phyloP scores from a whole-genome alignment of 2,113 vertebrate species.

The human (Homo sapiens) region DNA sequence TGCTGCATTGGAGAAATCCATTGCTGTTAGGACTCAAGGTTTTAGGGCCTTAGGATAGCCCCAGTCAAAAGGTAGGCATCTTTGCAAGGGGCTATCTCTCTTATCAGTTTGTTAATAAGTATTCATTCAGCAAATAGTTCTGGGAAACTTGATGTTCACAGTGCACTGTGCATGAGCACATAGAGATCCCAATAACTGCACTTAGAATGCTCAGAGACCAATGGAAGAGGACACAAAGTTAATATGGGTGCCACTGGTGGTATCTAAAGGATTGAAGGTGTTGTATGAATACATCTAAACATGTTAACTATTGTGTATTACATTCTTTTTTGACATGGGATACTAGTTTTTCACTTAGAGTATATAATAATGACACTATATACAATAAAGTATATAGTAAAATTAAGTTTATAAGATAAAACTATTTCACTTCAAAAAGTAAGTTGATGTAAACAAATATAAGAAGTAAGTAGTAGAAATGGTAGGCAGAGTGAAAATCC shows the following conservation, averaged over 20 bases:
- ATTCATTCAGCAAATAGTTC: background rate
- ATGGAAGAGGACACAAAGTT: background rate
- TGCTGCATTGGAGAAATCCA: background rate
- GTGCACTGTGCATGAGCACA: background rate
- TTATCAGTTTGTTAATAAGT: background rate
- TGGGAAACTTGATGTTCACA: background rate
- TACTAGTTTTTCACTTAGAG: background rate
- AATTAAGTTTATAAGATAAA: background rate
- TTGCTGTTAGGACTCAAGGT: background rate
- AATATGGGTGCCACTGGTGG: too few relatives aligned
- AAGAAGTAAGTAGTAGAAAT: background rate
- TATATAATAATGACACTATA: background rate
- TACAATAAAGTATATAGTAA: background rate
- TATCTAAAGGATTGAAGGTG: background rate
- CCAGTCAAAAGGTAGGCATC: background rate
- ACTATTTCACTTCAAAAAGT: background rate
- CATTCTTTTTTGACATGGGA: background rate
- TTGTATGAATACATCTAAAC: background rate
- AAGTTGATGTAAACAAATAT: background rate
- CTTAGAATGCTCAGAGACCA: background rate
- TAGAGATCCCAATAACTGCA: fast-evolving
- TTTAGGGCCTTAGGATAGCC: background rate
- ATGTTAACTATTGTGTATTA: background rate
- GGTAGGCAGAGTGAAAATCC: background rate
- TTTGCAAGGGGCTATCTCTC: background rate